Evolutionary conservation across 2,113 vertebrate genomes (phyloP).

Genomic region (Entomyzon cyanotis): DNA sequence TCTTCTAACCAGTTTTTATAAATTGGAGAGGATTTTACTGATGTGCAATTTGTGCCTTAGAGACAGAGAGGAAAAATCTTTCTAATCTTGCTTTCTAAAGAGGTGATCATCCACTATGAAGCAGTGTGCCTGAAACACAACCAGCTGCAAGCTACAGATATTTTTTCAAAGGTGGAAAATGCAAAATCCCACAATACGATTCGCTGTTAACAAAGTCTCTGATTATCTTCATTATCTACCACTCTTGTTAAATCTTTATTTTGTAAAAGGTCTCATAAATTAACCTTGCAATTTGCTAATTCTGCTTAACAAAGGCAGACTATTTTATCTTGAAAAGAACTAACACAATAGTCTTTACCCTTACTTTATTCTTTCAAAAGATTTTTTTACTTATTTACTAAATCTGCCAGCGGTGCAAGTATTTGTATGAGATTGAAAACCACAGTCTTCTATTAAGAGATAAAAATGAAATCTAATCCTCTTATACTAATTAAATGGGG

Average conservation of each 20-base stretch:
- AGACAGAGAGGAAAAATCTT: background rate
- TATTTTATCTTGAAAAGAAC: background rate
- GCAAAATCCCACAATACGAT: background rate
- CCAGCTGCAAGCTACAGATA: background rate
- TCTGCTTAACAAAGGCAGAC: background rate
- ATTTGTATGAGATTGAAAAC: background rate
- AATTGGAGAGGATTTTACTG: constrained; percentile 1
- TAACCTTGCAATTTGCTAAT: background rate
- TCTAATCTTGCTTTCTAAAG: constrained; percentile 21
- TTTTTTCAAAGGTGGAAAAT: background rate
- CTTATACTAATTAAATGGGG: background rate
- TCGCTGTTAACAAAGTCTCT: background rate
- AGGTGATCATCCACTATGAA: background rate
- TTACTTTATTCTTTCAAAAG: background rate
- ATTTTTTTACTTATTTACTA: background rate
- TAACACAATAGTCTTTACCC: background rate
- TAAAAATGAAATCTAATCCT: constrained; percentile 5
- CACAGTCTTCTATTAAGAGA: background rate
- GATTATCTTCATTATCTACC: background rate
- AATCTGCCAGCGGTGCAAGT: background rate
- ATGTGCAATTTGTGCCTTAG: background rate
- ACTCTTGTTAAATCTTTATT: background rate
- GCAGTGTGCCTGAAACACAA: background rate
- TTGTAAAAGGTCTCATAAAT: background rate
- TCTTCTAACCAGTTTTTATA: constrained; percentile 13